Conservation (phyloP, 2,888 invertebrate species). For the Melanophora roralis region DNA sequence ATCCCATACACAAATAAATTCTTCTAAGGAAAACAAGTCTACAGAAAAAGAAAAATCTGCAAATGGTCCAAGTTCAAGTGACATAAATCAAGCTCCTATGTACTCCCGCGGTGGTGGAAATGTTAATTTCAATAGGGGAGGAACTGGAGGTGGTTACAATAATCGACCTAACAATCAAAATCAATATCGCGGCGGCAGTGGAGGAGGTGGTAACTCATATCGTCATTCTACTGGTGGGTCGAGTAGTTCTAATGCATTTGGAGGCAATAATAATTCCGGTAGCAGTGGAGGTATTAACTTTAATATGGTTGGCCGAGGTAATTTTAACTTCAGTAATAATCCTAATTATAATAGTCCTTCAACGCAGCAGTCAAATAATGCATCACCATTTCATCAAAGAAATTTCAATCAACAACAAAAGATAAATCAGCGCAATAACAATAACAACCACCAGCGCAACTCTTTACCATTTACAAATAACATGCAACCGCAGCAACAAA, state of each 20-base stretch:
- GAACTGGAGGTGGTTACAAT: slow-evolving; percentile 69
- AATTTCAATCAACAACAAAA: slow-evolving; percentile 68
- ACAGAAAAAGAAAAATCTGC: background rate
- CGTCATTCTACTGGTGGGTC: slow-evolving; percentile 65
- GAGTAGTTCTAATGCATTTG: slow-evolving; percentile 31
- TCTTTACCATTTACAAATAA: slow-evolving; percentile 64
- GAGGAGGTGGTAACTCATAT: slow-evolving; percentile 66
- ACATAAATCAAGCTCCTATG: slow-evolving; percentile 79
- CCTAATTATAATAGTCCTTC: slow-evolving; percentile 61
- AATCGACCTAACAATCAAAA: slow-evolving; percentile 70
- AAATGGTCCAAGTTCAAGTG: slow-evolving; percentile 30
- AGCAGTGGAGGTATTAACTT: slow-evolving; percentile 46
- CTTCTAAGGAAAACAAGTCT: background rate
- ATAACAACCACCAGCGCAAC: slow-evolving; percentile 62
- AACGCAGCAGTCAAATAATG: slow-evolving; percentile 58
- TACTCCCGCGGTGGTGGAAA: slow-evolving; percentile 80
- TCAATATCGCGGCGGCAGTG: slow-evolving; percentile 67
- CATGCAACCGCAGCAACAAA: slow-evolving; percentile 58
- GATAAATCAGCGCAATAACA: slow-evolving; percentile 56
- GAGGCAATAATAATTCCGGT: slow-evolving; percentile 40
- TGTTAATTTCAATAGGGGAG: slow-evolving; percentile 75
- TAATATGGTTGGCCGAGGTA: slow-evolving; percentile 67
- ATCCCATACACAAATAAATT: background rate
- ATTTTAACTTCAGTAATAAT: slow-evolving; percentile 67
- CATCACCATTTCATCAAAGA: slow-evolving; percentile 70